These are phyloP conservation scores for Uropsilus gracilis DNA, from an alignment of 2,113 vertebrate genomes.

Conservation along the genomic window DNA sequence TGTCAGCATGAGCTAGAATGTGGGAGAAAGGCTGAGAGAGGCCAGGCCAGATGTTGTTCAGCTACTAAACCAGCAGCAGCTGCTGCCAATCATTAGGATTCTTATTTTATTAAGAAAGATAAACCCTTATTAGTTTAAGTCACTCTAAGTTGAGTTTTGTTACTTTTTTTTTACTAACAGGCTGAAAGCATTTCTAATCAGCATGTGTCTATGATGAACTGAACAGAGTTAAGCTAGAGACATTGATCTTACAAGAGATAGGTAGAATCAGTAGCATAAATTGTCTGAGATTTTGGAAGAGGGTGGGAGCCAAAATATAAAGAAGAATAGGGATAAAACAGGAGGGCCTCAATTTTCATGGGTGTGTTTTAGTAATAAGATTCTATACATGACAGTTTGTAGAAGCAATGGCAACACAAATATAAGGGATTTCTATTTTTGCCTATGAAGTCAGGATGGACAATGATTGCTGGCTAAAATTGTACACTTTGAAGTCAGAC, in stretches of 20 bases:
- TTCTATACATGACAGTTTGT: background rate
- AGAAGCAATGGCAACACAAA: background rate
- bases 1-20: background rate
- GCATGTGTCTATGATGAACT: background rate
- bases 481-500: background rate
- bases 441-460: background rate
- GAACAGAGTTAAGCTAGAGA: background rate
- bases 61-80: background rate
- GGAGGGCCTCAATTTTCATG: background rate
- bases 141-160: background rate
- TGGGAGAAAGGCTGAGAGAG: background rate
- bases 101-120: conserved; percentile 46
- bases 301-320: background rate
- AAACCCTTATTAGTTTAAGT: conserved; percentile 31
- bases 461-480: background rate
- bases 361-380: background rate
- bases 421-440: background rate
- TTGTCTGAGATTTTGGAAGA: background rate
- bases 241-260: background rate
- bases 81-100: background rate
- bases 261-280: background rate
- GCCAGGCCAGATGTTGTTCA: background rate
- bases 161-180: conserved; percentile 4
- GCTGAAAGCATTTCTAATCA: background rate
- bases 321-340: background rate